phyloP scores from a whole-genome alignment of 1,140 invertebrate species.

The Drosophila guanche region DNA sequence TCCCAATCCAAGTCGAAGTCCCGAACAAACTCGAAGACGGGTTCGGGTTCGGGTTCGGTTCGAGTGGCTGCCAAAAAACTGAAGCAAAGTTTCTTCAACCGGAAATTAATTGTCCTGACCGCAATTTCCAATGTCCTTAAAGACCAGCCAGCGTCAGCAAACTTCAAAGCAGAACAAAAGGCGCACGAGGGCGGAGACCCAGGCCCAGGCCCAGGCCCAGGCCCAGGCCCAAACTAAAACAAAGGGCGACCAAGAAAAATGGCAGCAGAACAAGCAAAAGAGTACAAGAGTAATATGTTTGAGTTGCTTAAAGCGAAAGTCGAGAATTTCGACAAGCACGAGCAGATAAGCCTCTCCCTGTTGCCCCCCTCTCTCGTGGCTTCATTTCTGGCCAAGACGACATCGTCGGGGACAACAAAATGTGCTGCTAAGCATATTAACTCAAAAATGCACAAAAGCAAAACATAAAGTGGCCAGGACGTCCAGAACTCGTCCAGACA shows the following conservation, averaged over 20 bases:
- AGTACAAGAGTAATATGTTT: conserved; percentile 74
- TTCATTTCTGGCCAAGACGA: conserved; percentile 19
- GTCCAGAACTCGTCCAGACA: conserved; percentile 51
- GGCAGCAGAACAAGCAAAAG: conserved; percentile 64
- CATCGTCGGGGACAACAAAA: conserved; percentile 59
- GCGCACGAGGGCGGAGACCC: conserved; percentile 10
- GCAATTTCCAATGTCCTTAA: conserved; percentile 81
- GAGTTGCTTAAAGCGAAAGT: conserved; percentile 56
- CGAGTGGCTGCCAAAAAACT: conserved; percentile 69
- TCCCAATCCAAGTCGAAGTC: too few species aligned
- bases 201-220: conserved; percentile 23
- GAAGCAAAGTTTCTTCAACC: conserved; percentile 75
- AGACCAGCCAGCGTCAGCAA: conserved; percentile 74
- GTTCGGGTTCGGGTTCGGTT: conserved; percentile 5
- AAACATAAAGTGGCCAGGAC: conserved; percentile 66
- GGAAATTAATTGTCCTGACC: conserved; percentile 80
- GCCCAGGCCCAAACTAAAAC: conserved; percentile 58
- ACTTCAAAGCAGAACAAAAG: conserved; percentile 75
- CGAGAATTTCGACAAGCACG: conserved; percentile 65
- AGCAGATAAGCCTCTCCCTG: conserved; percentile 49
- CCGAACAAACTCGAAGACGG: background rate
- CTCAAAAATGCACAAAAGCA: conserved; percentile 76
- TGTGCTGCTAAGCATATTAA: conserved; percentile 78
- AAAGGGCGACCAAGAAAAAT: conserved; percentile 62
- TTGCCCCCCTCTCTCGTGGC: background rate